Evolutionary conservation across 2,888 invertebrate genomes (phyloP).

Genomic region (Masnerella sp.): DNA sequence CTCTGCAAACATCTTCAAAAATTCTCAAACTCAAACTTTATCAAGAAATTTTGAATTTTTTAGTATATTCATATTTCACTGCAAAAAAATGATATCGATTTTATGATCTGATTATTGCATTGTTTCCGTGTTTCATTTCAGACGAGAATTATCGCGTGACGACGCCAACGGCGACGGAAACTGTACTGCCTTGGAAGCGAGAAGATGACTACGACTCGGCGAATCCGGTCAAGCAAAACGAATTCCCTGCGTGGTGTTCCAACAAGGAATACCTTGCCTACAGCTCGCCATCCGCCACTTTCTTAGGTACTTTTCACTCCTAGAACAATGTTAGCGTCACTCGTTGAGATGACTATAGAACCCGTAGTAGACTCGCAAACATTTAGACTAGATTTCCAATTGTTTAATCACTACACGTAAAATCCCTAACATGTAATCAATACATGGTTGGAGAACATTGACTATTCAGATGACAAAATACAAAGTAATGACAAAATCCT

Average conservation of each 20-base stretch:
- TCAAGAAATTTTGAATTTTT: too few relatives aligned
- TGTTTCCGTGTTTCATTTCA: constrained; percentile 8
- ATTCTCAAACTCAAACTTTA: too few relatives aligned
- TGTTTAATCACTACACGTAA: constrained; percentile 16
- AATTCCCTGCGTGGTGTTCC: constrained; percentile 96
- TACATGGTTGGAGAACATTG: constrained; percentile 34
- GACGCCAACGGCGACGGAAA: constrained; percentile 93
- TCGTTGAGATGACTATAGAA: too few relatives aligned
- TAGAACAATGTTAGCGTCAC: not conserved
- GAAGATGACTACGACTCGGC: constrained; percentile 86
- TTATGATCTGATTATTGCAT: too few relatives aligned
- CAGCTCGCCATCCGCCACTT: constrained; percentile 93
- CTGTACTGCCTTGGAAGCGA: constrained; percentile 95
- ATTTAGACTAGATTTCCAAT: constrained; percentile 19
- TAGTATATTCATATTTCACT: too few relatives aligned
- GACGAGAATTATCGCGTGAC: constrained; percentile 87
- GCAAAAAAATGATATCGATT: too few relatives aligned
- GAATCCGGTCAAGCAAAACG: constrained; percentile 85
- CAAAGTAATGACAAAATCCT: constrained; percentile 13
- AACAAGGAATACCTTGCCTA: constrained; percentile 96
- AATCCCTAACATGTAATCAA: constrained; percentile 37
- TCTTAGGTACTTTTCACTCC: constrained; percentile 84
- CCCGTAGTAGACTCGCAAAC: constrained; percentile 28
- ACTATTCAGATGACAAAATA: constrained; percentile 12
- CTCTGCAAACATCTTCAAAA: too few relatives aligned